These are phyloP conservation scores for Diploscapter pachys DNA, from an alignment of 1,140 invertebrate species.

Conservation along the genomic window DNA sequence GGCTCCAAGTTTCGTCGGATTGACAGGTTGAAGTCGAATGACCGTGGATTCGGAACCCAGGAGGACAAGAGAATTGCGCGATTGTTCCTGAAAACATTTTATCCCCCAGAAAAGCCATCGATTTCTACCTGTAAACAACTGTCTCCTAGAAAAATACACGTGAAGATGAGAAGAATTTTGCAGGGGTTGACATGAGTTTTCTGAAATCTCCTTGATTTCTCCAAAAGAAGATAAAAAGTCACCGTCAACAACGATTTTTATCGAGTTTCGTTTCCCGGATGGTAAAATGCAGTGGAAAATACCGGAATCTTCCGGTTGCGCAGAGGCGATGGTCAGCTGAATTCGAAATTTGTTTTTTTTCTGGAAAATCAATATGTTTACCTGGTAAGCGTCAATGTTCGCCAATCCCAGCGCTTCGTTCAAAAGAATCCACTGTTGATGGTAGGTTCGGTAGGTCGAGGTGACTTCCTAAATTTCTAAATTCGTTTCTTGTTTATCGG, in stretches of 20 bases:
- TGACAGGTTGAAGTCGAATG: slow-evolving; percentile 71
- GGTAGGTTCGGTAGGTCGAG: slow-evolving; percentile 45
- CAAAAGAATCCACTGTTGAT: slow-evolving; percentile 69
- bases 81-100: slow-evolving; percentile 32
- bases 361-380: background rate
- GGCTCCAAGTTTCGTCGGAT: slow-evolving; percentile 79
- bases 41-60: slow-evolving; percentile 76
- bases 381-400: slow-evolving; percentile 71
- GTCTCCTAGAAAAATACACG: slow-evolving; percentile 26
- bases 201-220: background rate
- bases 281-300: slow-evolving; percentile 77
- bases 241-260: slow-evolving; percentile 66
- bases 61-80: slow-evolving; percentile 71
- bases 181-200: slow-evolving; percentile 29
- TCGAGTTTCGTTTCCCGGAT: slow-evolving; percentile 73
- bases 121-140: slow-evolving; percentile 11
- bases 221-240: background rate
- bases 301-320: slow-evolving; percentile 75
- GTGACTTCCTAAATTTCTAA: slow-evolving; percentile 29
- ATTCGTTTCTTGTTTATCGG: slow-evolving; percentile 14
- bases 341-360: background rate
- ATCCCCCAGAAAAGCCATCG: slow-evolving; percentile 9
- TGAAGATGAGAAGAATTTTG: slow-evolving; percentile 22
- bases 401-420: slow-evolving; percentile 70
- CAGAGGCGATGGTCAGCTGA: slow-evolving; percentile 74